Evolutionary conservation across 92 coral and sea anemone genomes (phyloP), one percentile per base, ranked within the genome.

Genomic region (Phymanthus crucifer): DNA sequence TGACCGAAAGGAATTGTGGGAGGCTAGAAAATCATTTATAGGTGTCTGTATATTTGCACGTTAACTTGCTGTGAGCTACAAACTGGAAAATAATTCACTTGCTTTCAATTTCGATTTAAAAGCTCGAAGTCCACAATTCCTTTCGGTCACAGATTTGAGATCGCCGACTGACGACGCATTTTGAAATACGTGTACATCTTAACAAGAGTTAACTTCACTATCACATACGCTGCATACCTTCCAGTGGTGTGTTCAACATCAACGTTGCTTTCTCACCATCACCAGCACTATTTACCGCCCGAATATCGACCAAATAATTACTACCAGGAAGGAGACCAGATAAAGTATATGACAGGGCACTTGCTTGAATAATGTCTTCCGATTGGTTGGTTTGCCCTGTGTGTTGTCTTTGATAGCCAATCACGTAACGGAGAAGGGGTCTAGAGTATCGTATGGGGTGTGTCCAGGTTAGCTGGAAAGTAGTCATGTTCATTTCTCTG

Each of bases 301-400:
- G 21, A 9, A 77, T 58, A 32, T 65, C 52, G 23, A 77, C 33
- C 7, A 32, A 11, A 52, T 77, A 77, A 27, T 43, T 77, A 61
- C 70, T 77, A 21, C 61, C 81, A 77, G 81, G 72, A 46, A 77
- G 19, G 24, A 77, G 38, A 4, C 81, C 81, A 36, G 36, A 61
- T 24, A 61, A 31, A 11, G 27, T 58, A 47, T 32, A 29, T 8
- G 81, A 64, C 1, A 16, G 81, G 4, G 21, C 50, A 77, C 26
- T 31, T 1, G 40, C 19, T 40, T 36, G 71, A 1, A 77, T 11
- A 6, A 48, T 24, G 19, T 33, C 29, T 26, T 1, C 18, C 24
- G 72, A 26, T 33, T 21, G 29, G 54, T n/a, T 40, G 33, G 48
- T 19, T 36, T 54, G 32, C 40, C 40, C 61, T 23, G 57, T 61